phyloP scores from a whole-genome alignment of 2,888 invertebrate genomes.

The Acanthosepion esculentum region DNA sequence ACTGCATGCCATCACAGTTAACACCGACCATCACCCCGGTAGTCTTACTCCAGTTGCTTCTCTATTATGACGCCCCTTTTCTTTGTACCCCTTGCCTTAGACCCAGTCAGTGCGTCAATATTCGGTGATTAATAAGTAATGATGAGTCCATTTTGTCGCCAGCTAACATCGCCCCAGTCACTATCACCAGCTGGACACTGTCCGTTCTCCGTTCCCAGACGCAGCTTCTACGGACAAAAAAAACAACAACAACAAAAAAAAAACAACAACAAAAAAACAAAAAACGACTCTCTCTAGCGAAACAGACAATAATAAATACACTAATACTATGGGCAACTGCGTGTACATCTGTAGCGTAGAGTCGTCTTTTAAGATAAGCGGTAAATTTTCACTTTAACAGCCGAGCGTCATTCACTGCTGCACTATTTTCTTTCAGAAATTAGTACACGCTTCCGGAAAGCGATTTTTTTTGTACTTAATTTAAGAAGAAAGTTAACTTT shows the following conservation, averaged over 20 bases:
- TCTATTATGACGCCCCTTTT: neutral
- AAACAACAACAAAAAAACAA: too few species aligned
- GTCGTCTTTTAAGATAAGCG: neutral
- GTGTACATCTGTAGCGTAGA: neutral
- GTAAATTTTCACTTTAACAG: too few species aligned
- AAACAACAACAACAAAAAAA: too few species aligned
- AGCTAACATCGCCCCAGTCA: neutral
- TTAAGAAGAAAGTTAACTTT: too few species aligned
- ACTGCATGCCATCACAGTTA: neutral
- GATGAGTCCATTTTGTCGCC: neutral
- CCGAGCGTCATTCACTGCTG: too few species aligned
- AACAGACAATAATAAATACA: neutral
- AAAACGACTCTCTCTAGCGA: neutral
- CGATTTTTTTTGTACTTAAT: too few species aligned
- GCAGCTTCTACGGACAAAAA: neutral
- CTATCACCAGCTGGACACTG: neutral
- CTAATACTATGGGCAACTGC: neutral
- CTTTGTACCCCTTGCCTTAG: neutral
- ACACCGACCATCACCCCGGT: neutral
- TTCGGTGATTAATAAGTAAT: neutral
- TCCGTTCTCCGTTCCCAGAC: neutral
- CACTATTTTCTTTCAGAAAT: too few species aligned
- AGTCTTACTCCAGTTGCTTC: neutral
- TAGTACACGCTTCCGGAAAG: too few species aligned
- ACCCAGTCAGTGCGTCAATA: neutral